phyloP scores from a whole-genome alignment of 2,113 vertebrate genomes.

The Natator depressus region DNA sequence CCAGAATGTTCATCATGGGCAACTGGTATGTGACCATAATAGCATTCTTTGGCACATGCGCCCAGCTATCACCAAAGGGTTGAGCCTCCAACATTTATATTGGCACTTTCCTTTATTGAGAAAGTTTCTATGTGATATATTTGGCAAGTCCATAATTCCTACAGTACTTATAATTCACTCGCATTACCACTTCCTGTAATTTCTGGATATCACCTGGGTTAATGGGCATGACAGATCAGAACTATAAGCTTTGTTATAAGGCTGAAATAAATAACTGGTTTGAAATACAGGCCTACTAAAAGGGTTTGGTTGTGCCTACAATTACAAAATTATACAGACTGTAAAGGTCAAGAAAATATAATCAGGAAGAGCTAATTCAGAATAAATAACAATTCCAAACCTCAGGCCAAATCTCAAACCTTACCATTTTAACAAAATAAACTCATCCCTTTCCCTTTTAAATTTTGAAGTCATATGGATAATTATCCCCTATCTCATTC shows the following conservation, averaged over 20 bases:
- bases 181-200: neutral
- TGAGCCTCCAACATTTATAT: too few relatives aligned
- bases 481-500: neutral
- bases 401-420: neutral
- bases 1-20: neutral
- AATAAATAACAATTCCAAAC: neutral
- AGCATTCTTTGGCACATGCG: neutral
- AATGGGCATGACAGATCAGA: neutral
- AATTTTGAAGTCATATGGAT: neutral
- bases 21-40: neutral
- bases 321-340: neutral
- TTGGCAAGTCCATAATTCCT: neutral
- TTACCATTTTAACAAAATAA: neutral
- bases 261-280: neutral
- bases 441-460: neutral
- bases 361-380: neutral
- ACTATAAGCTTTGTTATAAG: neutral
- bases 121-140: neutral
- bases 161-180: neutral
- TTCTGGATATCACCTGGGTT: neutral
- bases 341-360: neutral
- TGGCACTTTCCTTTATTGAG: too few relatives aligned
- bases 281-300: neutral
- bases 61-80: neutral
- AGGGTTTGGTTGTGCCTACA: neutral